Percentiles rank a stretch among this genome's conserved stretches.
Evolutionary conservation across 2,888 invertebrate species (phyloP).

Genomic region (Timema cristinae): DNA sequence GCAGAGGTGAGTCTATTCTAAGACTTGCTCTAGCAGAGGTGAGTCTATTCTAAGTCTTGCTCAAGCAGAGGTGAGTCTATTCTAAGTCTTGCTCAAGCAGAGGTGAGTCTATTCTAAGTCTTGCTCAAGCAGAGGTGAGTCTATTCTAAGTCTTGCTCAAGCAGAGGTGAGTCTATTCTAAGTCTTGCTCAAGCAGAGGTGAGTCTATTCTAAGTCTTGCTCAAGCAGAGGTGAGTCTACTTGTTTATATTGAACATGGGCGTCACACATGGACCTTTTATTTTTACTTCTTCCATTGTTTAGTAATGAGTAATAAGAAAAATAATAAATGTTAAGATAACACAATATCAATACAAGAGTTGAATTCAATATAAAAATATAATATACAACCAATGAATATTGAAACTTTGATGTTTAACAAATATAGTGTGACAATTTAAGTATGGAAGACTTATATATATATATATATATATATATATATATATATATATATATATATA

Average conservation of each 20-base stretch:
- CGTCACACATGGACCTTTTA: too few relatives aligned
- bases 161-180: conserved; percentile 72
- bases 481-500: too few relatives aligned
- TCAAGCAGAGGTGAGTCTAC: conserved; percentile 48
- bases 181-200: conserved; percentile 76
- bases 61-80: conserved; percentile 73
- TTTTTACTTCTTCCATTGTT: too few relatives aligned
- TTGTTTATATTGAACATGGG: too few relatives aligned
- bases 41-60: conserved; percentile 74
- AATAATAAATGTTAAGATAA: too few relatives aligned
- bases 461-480: too few relatives aligned
- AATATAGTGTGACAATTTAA: too few relatives aligned
- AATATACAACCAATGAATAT: too few relatives aligned
- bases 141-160: conserved; percentile 72
- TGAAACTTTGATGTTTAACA: too few relatives aligned
- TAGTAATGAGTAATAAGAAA: too few relatives aligned
- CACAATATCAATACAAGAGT: not conserved
- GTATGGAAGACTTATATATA: too few relatives aligned
- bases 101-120: conserved; percentile 70
- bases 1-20: conserved; percentile 72
- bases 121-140: conserved; percentile 76
- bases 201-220: conserved; percentile 74
- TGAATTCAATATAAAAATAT: too few relatives aligned
- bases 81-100: conserved; percentile 73
- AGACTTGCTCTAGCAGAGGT: conserved; percentile 76